These are phyloP conservation scores for Aphidius gifuensis DNA, from an alignment of 1,140 invertebrate genomes.

Conservation along the genomic window DNA sequence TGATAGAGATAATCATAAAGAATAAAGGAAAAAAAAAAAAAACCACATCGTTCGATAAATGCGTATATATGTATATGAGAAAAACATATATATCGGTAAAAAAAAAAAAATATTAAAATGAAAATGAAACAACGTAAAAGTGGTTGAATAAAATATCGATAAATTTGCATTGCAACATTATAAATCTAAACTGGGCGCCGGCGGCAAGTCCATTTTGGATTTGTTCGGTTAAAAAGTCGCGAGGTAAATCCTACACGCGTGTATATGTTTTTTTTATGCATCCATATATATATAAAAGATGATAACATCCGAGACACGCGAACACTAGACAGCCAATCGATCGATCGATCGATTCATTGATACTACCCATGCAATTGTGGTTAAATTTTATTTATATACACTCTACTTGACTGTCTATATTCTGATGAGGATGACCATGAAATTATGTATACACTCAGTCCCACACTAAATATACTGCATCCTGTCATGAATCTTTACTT, in stretches of 20 bases:
- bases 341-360: slow-evolving; percentile 23
- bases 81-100: no score
- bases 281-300: neutral
- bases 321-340: slow-evolving; percentile 2
- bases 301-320: slow-evolving; percentile 17
- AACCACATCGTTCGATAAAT: neutral
- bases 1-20: neutral
- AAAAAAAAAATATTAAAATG: neutral
- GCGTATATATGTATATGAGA: neutral
- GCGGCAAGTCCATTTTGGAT: slow-evolving; percentile 31
- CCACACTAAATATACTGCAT: no score
- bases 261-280: slow-evolving; percentile 23
- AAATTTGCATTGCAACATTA: slow-evolving; percentile 42
- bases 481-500: no score
- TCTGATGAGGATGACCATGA: neutral
- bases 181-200: slow-evolving; percentile 26
- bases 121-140: slow-evolving; percentile 22
- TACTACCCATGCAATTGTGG: slow-evolving; percentile 25
- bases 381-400: slow-evolving; percentile 16
- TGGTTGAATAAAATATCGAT: slow-evolving; percentile 39
- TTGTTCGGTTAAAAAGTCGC: slow-evolving; percentile 26
- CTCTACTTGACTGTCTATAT: slow-evolving; percentile 4
- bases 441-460: no score
- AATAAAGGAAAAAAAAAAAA: neutral
- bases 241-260: neutral